These are phyloP conservation scores for Paralichthys olivaceus DNA, from an alignment of 2,113 vertebrate species.

Conservation along the genomic window DNA sequence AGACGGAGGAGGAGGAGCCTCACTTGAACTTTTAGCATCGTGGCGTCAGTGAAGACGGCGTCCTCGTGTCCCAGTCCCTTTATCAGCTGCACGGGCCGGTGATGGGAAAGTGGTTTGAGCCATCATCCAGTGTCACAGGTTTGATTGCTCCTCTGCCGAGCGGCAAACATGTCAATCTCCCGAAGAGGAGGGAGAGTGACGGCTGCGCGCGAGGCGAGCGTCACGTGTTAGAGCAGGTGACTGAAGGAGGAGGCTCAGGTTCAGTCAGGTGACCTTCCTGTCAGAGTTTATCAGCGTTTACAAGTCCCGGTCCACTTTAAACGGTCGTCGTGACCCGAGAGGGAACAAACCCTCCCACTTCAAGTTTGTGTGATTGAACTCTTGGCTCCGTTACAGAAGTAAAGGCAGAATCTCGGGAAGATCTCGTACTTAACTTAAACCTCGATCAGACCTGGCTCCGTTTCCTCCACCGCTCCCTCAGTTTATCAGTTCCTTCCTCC, in stretches of 20 bases:
- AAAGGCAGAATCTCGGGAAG: conserved; percentile 8
- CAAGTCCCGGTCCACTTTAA: background rate
- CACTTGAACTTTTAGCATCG: too few species aligned
- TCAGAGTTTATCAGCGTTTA: background rate
- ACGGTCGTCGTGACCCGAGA: background rate
- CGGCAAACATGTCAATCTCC: background rate
- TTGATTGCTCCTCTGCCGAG: background rate
- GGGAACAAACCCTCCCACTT: background rate
- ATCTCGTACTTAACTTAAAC: conserved; percentile 34
- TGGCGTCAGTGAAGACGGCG: too few species aligned
- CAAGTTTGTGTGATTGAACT: background rate
- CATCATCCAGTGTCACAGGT: background rate
- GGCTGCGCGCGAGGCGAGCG: too few species aligned
- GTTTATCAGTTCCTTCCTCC: background rate
- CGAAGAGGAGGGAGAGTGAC: background rate
- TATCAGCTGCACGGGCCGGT: background rate
- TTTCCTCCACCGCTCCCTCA: background rate
- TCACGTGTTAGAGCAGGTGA: too few species aligned
- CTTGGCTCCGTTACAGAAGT: background rate
- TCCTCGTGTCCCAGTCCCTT: too few species aligned
- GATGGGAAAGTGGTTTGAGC: background rate
- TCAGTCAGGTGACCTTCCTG: background rate
- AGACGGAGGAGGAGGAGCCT: too few species aligned
- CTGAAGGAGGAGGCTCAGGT: too few species aligned
- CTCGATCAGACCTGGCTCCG: background rate